Evolutionary conservation across 1,140 invertebrate species (phyloP), one percentile per base, ranked within the genome.

Genomic region (Amyelois transitella): DNA sequence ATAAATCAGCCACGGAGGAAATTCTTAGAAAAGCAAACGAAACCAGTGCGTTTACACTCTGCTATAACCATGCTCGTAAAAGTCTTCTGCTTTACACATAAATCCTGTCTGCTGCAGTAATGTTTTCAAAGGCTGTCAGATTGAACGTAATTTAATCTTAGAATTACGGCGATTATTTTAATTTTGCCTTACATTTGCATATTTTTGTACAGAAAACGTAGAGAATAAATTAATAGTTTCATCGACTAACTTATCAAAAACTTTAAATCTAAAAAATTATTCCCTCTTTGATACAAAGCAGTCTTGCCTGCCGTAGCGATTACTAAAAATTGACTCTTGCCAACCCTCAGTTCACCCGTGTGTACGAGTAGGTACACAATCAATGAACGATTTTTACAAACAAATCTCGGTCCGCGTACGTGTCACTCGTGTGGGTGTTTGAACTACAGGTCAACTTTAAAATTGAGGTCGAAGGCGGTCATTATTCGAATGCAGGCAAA

Each of bases 401-500:
- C 17, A 14, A 14, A 24, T 38, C 55, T 53, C 53, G 60, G 24
- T 60, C 52, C 43, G 51, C 49, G 50, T 51, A 14, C n/a, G 17
- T 38, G 32, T n/a, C n/a, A 14, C 25, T 14, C 32, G 7, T 14
- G 32, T 65, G 57, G 58, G 60, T 67, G 58, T 70, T 62, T 75
- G 66, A 74, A 70, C 61, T 66, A 66, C 64, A 69, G 75, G 77
- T 80, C 72, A 79, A 66, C 45, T 55, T 65, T 72, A 77, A 75
- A 78, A 79, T 74, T 80, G 77, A 64, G 75, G 77, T 81, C 77
- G 69, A 68, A 78, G 62, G 63, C 71, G 71, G 72, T 66, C 74
- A 70, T 57, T 64, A 62, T 62, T 54, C 65, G 63, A 71, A 60
- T 58, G 43, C 45, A 47, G 49, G 43, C 65, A 60, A 51, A 47